Conservation (phyloP, 1,140 invertebrate species). For the Drosophila pachea region DNA sequence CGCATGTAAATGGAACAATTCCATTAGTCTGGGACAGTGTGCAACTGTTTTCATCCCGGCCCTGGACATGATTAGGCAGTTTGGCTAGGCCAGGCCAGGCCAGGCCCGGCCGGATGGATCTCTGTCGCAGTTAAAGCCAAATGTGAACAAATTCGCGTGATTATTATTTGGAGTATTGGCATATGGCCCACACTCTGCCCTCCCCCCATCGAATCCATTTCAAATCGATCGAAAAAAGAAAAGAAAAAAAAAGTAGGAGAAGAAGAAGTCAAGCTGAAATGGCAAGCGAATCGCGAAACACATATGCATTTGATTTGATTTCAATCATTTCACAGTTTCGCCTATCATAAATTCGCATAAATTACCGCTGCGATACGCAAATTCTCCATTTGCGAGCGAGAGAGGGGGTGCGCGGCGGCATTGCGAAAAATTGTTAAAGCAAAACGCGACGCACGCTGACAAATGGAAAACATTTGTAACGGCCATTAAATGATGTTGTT, state of each 20-base stretch:
- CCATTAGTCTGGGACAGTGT: conserved; percentile 25
- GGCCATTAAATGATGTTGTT: conserved; percentile 71
- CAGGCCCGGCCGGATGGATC: too few relatives aligned
- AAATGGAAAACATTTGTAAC: conserved; percentile 77
- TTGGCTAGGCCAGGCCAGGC: conserved; percentile 12
- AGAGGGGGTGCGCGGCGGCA: conserved; percentile 20
- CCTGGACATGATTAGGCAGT: conserved; percentile 39
- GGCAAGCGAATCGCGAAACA: conserved; percentile 11
- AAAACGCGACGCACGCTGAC: conserved; percentile 61
- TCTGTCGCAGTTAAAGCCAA: too few relatives aligned
- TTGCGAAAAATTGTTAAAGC: conserved; percentile 50
- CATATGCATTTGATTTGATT: conserved; percentile 44
- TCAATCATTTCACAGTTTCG: conserved; percentile 42
- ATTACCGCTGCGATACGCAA: conserved; percentile 65
- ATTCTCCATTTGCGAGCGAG: conserved; percentile 26
- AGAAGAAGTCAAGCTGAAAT: conserved; percentile 22
- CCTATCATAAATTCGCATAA: conserved; percentile 74
- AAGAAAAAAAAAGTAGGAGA: too few relatives aligned
- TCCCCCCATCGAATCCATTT: neutral
- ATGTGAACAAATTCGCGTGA: too few relatives aligned
- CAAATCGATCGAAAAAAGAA: conserved; percentile 16
- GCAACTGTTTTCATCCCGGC: conserved; percentile 33
- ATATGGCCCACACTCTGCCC: conserved; percentile 18
- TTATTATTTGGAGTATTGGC: neutral
- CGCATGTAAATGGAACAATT: conserved; percentile 44